Evolutionary conservation across 2,797 vertebrate genomes (phyloP).

Genomic region (Esox masquinongy): DNA sequence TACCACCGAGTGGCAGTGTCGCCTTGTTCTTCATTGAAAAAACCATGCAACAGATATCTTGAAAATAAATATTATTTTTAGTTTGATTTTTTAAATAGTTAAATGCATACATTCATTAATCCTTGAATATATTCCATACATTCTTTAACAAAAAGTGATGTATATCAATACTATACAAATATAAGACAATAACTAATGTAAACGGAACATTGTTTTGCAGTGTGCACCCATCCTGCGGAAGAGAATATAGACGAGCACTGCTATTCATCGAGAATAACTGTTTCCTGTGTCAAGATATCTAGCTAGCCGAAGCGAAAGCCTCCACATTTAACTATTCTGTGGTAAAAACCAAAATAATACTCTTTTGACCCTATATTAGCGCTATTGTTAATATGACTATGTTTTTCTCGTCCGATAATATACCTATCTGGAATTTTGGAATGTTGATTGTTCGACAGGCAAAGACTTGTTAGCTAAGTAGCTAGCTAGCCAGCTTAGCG

Average conservation of each 20-base stretch:
- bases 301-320: background rate
- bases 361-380: background rate
- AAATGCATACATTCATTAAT: background rate
- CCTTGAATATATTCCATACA: background rate
- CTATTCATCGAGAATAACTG: background rate
- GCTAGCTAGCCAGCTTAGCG: background rate
- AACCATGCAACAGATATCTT: too few relatives aligned
- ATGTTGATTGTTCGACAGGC: background rate
- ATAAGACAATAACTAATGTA: background rate
- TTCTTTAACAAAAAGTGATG: background rate
- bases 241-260: constrained; percentile 4
- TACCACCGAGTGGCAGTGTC: background rate
- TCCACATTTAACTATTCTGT: constrained; percentile 4
- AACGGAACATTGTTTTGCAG: background rate
- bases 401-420: background rate
- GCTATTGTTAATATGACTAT: background rate
- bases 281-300: constrained; percentile 12
- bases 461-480: background rate
- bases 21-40: background rate
- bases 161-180: background rate
- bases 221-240: constrained; percentile 15
- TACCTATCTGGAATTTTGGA: background rate
- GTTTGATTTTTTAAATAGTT: background rate
- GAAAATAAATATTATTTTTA: background rate
- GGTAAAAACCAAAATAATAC: background rate